Base-by-base conservation (phyloP, 2,797 vertebrate species). In the Squalus acanthias region DNA sequence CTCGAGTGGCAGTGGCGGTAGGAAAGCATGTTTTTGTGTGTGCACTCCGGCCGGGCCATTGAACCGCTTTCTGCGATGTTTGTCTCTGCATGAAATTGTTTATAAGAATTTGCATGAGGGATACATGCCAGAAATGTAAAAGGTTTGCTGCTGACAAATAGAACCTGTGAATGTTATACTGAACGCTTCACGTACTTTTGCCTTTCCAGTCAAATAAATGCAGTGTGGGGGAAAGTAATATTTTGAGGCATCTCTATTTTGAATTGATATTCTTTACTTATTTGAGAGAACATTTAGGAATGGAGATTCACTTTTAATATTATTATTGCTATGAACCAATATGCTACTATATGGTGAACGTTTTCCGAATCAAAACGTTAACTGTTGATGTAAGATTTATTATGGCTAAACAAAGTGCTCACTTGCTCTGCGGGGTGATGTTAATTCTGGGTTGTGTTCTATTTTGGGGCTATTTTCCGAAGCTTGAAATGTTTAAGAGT, bases 1-100 rank as follows among this genome's bases (percentile, higher is more conserved):
- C 96, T 98, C 98, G 95, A 97, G 98, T 97, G 98, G 98, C 97
- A 99, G 99, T 99, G 98, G 98, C 97, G 99, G 99, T 99, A 99
- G 99, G 99, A 98, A 22, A 82, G 98, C 97, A 96, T 69, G 98
- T 57, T 96, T 96, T 33, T 93, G 67, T 87, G 33, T 76, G n/a
- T 95, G 88, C 60, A 46, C 22, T 50, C 93, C 24, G 26, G 26
- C 50, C 4, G 88, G n/a, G 26, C n/a, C 22, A 13, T 15, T 74
- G 24, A 57, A 8, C 94, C 70, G 10, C 69, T 74, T 72, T 95
- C 69, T 29, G 24, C 57, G 57, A 91, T 22, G 88, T 12, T 63
- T 91, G 57, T 33, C 29, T 91, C 24, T 74, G 94, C 94, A 95
- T 74, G 94, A 33, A 33, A 95, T n/a, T 69, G 65, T 65, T 69